phyloP scores from a whole-genome alignment of 2,888 invertebrate species.

The Rhingia campestris region DNA sequence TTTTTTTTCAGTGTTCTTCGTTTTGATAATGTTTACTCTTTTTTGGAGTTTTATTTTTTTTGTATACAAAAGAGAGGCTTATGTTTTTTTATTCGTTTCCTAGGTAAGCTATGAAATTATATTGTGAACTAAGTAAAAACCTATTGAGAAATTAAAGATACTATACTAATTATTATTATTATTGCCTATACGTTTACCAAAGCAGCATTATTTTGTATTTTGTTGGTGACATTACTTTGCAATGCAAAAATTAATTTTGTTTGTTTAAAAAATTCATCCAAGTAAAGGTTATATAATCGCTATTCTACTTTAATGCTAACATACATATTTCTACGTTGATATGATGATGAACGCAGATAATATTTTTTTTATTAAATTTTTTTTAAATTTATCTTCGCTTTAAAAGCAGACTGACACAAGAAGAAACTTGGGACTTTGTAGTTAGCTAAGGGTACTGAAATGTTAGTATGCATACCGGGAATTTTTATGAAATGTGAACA shows the following conservation, averaged over 20 bases:
- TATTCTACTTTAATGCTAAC: constrained; percentile 28
- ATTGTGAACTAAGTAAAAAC: constrained; percentile 42
- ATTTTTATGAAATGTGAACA: too few species aligned
- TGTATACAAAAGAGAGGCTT: constrained; percentile 75
- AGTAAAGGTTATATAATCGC: not conserved
- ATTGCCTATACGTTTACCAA: constrained; percentile 39
- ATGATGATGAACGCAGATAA: not conserved
- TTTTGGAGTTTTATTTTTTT: constrained; percentile 58
- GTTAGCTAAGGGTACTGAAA: too few species aligned
- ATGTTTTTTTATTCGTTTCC: constrained; percentile 53
- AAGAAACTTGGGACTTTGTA: too few species aligned
- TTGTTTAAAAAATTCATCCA: constrained; percentile 8
- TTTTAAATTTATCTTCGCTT: not conserved
- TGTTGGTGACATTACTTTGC: constrained; percentile 32
- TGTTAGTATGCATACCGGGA: too few species aligned
- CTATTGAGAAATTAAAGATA: constrained; percentile 16
- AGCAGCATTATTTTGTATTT: constrained; percentile 28
- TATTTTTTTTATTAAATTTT: not conserved
- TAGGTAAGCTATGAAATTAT: constrained; percentile 45
- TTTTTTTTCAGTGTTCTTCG: constrained; percentile 46
- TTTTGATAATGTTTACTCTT: constrained; percentile 47
- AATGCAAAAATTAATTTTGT: constrained; percentile 13
- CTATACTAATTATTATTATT: constrained; percentile 15
- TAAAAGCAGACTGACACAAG: not conserved
- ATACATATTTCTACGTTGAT: constrained; percentile 5